phyloP scores from a whole-genome alignment of 2,888 invertebrate species.

The Malacosoma neustria region DNA sequence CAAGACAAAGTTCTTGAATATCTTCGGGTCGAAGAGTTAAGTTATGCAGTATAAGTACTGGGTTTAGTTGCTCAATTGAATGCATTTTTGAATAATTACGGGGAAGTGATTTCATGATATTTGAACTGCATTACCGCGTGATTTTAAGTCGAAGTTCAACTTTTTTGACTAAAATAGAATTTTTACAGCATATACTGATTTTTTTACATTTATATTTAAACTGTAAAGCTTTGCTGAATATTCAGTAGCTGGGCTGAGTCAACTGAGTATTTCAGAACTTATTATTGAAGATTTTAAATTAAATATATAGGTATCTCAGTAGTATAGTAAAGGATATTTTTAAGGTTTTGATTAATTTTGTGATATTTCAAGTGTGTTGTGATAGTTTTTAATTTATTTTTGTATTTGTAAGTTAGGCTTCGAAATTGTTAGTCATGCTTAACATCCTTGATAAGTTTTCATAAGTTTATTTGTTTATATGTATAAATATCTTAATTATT shows the following conservation, averaged over 20 bases:
- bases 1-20: slow-evolving; percentile 63
- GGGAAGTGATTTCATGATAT: no score
- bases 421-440: neutral
- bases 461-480: no score
- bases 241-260: no score
- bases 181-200: no score
- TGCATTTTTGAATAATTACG: slow-evolving; percentile 57
- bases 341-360: slow-evolving; percentile 27
- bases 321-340: no score
- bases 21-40: slow-evolving; percentile 61
- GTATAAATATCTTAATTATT: slow-evolving; percentile 6
- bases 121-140: no score
- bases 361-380: slow-evolving; percentile 55
- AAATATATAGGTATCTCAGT: no score
- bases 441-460: neutral
- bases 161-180: slow-evolving; percentile 26
- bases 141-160: no score
- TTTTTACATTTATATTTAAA: no score
- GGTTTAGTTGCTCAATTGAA: slow-evolving; percentile 59
- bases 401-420: slow-evolving; percentile 5
- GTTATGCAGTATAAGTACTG: slow-evolving; percentile 12
- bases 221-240: no score
- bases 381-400: slow-evolving; percentile 26
- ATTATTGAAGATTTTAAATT: no score
- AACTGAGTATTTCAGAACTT: no score